Evolutionary conservation across 1,140 invertebrate species (phyloP), one percentile per base, ranked within the genome.

Genomic region (Bombus sylvicola): DNA sequence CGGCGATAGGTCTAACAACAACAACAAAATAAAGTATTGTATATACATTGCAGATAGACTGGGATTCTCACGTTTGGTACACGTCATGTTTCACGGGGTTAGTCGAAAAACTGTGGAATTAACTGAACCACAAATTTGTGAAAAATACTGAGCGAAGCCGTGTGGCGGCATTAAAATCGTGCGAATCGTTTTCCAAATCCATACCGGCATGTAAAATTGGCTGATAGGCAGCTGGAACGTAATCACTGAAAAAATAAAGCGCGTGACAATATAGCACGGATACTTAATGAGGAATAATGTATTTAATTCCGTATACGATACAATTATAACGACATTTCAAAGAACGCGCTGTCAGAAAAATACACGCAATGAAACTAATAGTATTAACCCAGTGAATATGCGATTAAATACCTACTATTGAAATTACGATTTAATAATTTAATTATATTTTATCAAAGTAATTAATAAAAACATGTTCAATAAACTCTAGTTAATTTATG

Each of bases 31-130:
- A 69, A 69, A 47, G 10, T 15, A 12, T 25, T n/a, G 64, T 47
- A 22, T 57, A 57, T 71, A 84, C 10, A 37, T 72, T 28, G 1
- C 13, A 34, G 31, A 34, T 68, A 59, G 53, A 1, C 9, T 25
- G 31, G 31, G 41, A 72, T 84, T 79, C 39, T 80, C 62, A 13
- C 31, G 76, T 79, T 80, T 79, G 83, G 64, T 31, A 66, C 39
- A n/a, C 47, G 68, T 73, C 83, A 53, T 72, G 83, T 78, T 80
- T 80, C 34, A 47, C 68, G 53, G 83, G 39, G 76, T 80, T 79
- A 72, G 39, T 18, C 15, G 64, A 72, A 79, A 72, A 72, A 59
- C 53, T 53, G 41, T 10, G 68, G 83, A 72, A 85, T 85, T 85
- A 85, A 73, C 53, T 31, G 43, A 28, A 64, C 68, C 77, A 53